Base-by-base conservation (phyloP, 2,797 vertebrate species). In the Euphonia xanthogaster region DNA sequence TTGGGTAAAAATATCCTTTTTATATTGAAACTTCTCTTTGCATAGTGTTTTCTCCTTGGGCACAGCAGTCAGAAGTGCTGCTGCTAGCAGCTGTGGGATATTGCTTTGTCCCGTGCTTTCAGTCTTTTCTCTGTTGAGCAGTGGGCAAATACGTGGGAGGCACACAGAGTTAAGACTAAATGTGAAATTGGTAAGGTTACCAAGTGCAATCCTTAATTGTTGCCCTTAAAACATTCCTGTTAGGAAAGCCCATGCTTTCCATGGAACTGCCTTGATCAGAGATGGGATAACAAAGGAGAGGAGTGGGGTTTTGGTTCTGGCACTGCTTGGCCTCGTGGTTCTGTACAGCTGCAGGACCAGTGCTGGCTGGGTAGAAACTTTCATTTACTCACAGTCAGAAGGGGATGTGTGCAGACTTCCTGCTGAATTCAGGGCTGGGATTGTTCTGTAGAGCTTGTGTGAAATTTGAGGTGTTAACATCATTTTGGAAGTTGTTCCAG, bases 141-240 rank as follows among this genome's bases (percentile, higher is more conserved):
- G 40, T 42, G 40, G 40, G 40, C 40, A 61, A 22, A 30, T 8
- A 2, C 0, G 0, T 16, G 20, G 20, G 27, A 50, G 30, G 28
- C 10, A 8, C 7, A 3, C 27, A 31, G 24, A 27, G 7, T 37
- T 31, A 22, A 42, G 37, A 16, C 25, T 55, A 25, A 62, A 13
- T 33, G 53, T 3, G 30, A 37, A 50, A 45, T 72, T 15, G 37
- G 2, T 20, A 31, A 11, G 30, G 18, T 54, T 72, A 14, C 9
- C 14, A 14, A 28, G 20, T 31, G 16, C 35, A 54, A 2, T 53
- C 28, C 28, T 42, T 28, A 28, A 22, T 45, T 1, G 19, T 33
- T 60, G 27, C n/a, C 20, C 74, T 82, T n/a, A 12, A 53, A 55
- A 61, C 22, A 6, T 15, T 15, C 2, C 35, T 0, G 0, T 31